Evolutionary conservation across 2,888 invertebrate species (phyloP), one percentile per base, ranked within the genome.

Genomic region (Melipona beecheii): DNA sequence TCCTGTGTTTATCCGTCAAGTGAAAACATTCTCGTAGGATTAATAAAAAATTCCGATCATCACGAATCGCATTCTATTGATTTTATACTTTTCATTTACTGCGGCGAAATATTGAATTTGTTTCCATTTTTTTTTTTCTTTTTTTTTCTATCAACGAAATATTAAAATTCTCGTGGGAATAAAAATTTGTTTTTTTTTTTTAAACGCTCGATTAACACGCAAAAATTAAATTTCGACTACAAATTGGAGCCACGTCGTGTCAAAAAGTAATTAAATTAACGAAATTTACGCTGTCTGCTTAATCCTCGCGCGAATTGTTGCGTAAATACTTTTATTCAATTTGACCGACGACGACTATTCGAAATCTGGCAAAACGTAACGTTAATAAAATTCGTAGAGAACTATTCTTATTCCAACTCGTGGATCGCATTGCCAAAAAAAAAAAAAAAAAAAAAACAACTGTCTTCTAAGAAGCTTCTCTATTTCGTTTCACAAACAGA

Each of bases 281-380:
- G 9, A 50, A n/a, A 43, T 1, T 66, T 43, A 66, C 43, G 9
- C n/a, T 49, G n/a, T 66, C 24, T 66, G 19, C 50, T 66, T 49
- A 66, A 24, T 9, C 4, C 49, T 9, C 17, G 2, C 6, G 21
- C 4, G 19, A 66, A 56, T 17, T 43, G 17, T 56, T n/a, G 11
- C 24, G 24, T 19, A n/a, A 74, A 65, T 66, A n/a, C 54, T 69
- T 64, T 64, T 21, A 31, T 64, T 4, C 64, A 31, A 64, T 31
- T 21, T 5, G 5, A 21, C 5, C 17, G 6, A 27, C 1, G 6
- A 27, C 1, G 60, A 27, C 24, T 17, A 17, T 24, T 19, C 27
- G 5, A 24, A 27, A 24, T 9, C 9, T 27, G 17, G 19, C 9
- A 17, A 9, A 43, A 9, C 36, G 36, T 6, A 13, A 56, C n/a